Evolutionary conservation across 2,113 vertebrate genomes (phyloP), one percentile per base, ranked within the genome.

Genomic region (Dicrurus megarhynchus): DNA sequence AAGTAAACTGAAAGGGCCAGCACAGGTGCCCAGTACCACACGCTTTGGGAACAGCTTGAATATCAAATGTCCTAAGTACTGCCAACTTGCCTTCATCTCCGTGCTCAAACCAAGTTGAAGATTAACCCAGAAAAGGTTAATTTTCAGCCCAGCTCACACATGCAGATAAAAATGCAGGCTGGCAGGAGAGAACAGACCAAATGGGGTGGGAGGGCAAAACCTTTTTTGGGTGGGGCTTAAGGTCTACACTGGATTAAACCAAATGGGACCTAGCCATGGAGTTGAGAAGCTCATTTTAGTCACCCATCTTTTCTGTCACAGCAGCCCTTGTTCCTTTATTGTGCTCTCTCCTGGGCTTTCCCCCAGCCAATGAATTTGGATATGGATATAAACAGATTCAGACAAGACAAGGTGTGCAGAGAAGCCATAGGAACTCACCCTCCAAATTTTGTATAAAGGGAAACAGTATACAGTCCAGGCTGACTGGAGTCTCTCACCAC

Each of bases 401-500:
- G 28, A 70, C 0, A 0, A 79, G 23, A 64, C 4, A 67, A 67
- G 6, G 10, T 33, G 4, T 37, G 24, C 41, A 84, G 55, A 84
- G 37, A 30, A 59, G 39, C 27, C 50, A 63, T 8, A 89, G 59
- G 69, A 69, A 98, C 98, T 98, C 96, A 99, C 99, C 99, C 98
- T 94, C 98, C 95, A 82, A 98, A 98, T 92, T 99, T 99, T 74
- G 98, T 98, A 61, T 99, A 99, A 33, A 99, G 97, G 19, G 99
- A 99, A 41, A 99, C 99, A 0, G 99, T 99, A 94, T 99, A 99
- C 33, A 98, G 88, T 77, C 98, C 99, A 10, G 97, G 93, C 44
- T 98, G 98, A 91, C 99, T 99, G 82, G 99, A 99, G 85, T 99
- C 98, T 89, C 99, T 98, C 81, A 99, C 99, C 67, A 99, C 98